Conservation (phyloP, 2,113 vertebrate genomes). For the Neoarius graeffei region DNA sequence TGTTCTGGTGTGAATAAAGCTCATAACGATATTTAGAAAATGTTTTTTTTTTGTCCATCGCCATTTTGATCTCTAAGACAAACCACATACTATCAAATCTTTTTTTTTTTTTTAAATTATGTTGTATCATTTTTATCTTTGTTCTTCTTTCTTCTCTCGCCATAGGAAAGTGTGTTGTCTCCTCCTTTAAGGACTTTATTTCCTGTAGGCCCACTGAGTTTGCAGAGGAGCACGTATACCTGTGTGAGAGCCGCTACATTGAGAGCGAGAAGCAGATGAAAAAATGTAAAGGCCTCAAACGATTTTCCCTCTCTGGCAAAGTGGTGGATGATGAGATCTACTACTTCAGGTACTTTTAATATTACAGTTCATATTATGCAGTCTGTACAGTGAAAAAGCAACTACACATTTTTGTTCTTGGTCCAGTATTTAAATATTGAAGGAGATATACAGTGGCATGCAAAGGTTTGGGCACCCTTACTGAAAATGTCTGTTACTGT, state of each 20-base stretch:
- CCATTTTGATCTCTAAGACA: background rate
- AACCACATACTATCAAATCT: background rate
- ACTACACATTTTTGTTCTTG: background rate
- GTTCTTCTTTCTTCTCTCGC: conserved; percentile 33
- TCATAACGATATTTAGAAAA: background rate
- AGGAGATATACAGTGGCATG: background rate
- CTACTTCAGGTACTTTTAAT: conserved; percentile 88
- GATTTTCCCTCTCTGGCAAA: conserved; percentile 96
- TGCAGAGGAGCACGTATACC: conserved; percentile 85
- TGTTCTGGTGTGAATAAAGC: background rate
- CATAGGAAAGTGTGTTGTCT: conserved; percentile 92
- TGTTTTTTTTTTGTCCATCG: background rate
- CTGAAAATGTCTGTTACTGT: too few species aligned
- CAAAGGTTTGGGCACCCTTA: too few species aligned
- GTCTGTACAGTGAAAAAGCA: background rate
- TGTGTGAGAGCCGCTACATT: conserved; percentile 97
- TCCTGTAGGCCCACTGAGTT: conserved; percentile 95
- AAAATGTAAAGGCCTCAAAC: conserved; percentile 95
- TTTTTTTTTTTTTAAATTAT: background rate
- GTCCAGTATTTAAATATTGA: background rate
- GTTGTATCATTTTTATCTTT: background rate
- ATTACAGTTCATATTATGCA: background rate
- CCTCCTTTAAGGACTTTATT: conserved; percentile 96
- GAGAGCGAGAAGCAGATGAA: conserved; percentile 96
- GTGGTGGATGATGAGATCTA: conserved; percentile 96